Evolutionary conservation across 1,140 invertebrate species (phyloP).

Genomic region (Campoletis sonorensis): DNA sequence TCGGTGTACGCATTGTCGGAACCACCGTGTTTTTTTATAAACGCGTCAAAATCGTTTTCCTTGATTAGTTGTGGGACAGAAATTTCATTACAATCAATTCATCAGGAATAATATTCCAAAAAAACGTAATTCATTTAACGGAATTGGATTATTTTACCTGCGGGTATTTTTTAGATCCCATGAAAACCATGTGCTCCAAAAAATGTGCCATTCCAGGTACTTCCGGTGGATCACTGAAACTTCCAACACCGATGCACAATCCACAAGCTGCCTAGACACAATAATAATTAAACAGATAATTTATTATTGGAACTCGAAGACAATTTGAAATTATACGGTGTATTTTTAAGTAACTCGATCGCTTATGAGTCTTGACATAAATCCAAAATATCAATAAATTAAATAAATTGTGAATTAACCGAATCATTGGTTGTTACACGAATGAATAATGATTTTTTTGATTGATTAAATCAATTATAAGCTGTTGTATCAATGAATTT

Average conservation of each 20-base stretch:
- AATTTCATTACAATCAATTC: slow-evolving; percentile 6
- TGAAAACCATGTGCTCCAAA: slow-evolving; percentile 97
- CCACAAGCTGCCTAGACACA: slow-evolving; percentile 82
- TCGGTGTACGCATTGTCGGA: slow-evolving; percentile 90
- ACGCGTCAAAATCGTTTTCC: slow-evolving; percentile 92
- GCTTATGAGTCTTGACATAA: no score
- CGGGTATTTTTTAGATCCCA: slow-evolving; percentile 92
- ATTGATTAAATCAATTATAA: no score
- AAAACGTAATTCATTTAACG: background rate
- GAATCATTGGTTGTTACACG: background rate
- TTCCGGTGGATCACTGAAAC: slow-evolving; percentile 84
- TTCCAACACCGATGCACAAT: slow-evolving; percentile 83
- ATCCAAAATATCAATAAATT: no score
- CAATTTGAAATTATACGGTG: no score
- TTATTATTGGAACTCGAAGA: background rate
- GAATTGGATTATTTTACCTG: slow-evolving; percentile 65
- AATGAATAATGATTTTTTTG: no score
- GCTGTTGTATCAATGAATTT: no score
- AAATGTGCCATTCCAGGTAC: slow-evolving; percentile 95
- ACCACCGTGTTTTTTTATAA: slow-evolving; percentile 88
- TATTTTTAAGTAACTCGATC: no score
- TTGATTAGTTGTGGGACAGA: slow-evolving; percentile 45
- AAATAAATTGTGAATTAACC: slow-evolving; percentile 9
- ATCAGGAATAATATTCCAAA: slow-evolving; percentile 32
- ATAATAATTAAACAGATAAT: background rate